These are phyloP conservation scores for Myodes glareolus DNA, from an alignment of 2,113 vertebrate species.

Conservation along the genomic window DNA sequence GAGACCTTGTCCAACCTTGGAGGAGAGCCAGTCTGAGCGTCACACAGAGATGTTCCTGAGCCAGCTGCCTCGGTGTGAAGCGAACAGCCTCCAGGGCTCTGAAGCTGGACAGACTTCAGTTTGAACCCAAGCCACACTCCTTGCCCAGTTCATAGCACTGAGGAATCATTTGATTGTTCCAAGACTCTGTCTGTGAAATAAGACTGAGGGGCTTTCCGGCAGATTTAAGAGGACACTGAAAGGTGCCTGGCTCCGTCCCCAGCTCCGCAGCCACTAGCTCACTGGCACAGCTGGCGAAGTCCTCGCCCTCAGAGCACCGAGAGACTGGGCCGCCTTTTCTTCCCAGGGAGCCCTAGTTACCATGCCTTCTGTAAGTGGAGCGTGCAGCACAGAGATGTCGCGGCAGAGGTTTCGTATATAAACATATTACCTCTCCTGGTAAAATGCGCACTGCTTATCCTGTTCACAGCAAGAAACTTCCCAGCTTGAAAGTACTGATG, in stretches of 20 bases:
- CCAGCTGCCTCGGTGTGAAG: not conserved
- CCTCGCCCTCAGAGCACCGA: not conserved
- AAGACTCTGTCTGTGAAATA: not conserved
- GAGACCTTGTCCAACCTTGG: not conserved
- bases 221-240: not conserved
- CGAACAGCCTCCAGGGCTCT: not conserved
- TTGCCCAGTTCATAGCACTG: not conserved
- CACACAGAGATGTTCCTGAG: not conserved
- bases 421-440: not conserved
- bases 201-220: not conserved
- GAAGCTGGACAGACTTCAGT: not conserved
- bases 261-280: not conserved
- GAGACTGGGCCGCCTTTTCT: not conserved
- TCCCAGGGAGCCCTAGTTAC: not conserved
- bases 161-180: not conserved
- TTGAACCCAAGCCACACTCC: not conserved
- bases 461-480: not conserved
- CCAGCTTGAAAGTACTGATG: not conserved
- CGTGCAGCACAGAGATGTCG: not conserved
- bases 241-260: not conserved
- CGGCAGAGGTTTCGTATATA: not conserved
- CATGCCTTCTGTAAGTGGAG: not conserved
- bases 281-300: not conserved
- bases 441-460: not conserved
- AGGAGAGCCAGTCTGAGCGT: not conserved